These are phyloP conservation scores for Leptoteleia sp. DNA, from an alignment of 1,140 invertebrate genomes.

Conservation along the genomic window DNA sequence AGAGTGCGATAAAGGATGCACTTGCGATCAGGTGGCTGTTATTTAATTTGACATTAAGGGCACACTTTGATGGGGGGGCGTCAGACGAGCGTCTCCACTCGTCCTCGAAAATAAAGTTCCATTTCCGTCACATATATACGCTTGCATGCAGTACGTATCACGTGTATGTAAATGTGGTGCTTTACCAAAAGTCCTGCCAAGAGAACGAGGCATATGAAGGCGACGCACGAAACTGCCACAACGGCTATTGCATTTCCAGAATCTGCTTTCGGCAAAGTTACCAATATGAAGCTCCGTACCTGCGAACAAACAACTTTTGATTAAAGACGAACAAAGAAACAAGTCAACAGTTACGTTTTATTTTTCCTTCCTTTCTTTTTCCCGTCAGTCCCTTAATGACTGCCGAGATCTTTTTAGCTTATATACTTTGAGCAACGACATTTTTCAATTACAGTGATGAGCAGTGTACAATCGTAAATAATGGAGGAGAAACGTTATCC, in stretches of 20 bases:
- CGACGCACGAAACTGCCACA: conserved; percentile 81
- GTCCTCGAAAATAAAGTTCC: conserved; percentile 67
- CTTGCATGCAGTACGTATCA: conserved; percentile 65
- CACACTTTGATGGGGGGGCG: no score
- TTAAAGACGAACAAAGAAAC: not conserved
- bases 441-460: no score
- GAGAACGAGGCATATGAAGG: conserved; percentile 82
- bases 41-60: no score
- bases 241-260: conserved; percentile 81
- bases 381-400: no score
- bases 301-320: conserved; percentile 52
- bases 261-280: conserved; percentile 74
- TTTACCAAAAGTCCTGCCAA: conserved; percentile 86
- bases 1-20: no score
- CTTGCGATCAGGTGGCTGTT: no score
- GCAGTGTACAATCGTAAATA: no score
- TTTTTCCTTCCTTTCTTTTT: no score
- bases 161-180: conserved; percentile 65
- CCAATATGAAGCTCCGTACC: conserved; percentile 77
- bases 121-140: conserved; percentile 61
- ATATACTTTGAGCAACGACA: no score
- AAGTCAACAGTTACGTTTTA: not conserved
- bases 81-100: conserved; percentile 63
- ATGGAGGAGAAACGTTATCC: no score
- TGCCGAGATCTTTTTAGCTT: no score